Evolutionary conservation across 2,888 invertebrate species (phyloP).

Genomic region (Zygothrica quintamaculata): DNA sequence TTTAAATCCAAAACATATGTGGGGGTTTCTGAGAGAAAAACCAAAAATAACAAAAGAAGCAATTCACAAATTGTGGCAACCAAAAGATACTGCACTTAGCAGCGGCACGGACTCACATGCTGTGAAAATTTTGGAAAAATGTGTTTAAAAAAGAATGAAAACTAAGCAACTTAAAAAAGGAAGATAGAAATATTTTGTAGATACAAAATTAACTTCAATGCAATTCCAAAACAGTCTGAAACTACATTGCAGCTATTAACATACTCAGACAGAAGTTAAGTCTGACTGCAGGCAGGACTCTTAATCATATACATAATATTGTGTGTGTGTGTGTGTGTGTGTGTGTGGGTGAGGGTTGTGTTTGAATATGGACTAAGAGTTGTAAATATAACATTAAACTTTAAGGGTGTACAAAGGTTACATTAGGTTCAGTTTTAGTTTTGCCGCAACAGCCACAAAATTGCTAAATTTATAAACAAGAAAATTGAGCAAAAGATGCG

Average conservation of each 20-base stretch:
- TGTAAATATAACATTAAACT: too few species aligned
- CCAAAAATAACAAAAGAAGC: neutral
- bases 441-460: conserved; percentile 63
- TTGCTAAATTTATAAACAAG: conserved; percentile 70
- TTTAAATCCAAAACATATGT: conserved; percentile 64
- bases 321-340: too few species aligned
- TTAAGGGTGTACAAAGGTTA: neutral
- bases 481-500: conserved; percentile 60
- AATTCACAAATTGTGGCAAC: conserved; percentile 33
- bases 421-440: conserved; percentile 16
- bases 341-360: too few species aligned
- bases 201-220: conserved; percentile 65
- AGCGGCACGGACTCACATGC: conserved; percentile 7
- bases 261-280: conserved; percentile 32
- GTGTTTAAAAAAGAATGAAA: conserved; percentile 4
- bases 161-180: conserved; percentile 2
- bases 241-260: conserved; percentile 71
- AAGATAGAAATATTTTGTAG: conserved; percentile 54
- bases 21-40: conserved; percentile 6
- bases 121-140: conserved; percentile 9
- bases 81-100: conserved; percentile 20
- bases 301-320: too few species aligned
- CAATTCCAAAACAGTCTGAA: conserved; percentile 47
- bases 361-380: too few species aligned
- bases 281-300: conserved; percentile 67